phyloP scores from a whole-genome alignment of 2,113 vertebrate species.

The Saguinus imperator region DNA sequence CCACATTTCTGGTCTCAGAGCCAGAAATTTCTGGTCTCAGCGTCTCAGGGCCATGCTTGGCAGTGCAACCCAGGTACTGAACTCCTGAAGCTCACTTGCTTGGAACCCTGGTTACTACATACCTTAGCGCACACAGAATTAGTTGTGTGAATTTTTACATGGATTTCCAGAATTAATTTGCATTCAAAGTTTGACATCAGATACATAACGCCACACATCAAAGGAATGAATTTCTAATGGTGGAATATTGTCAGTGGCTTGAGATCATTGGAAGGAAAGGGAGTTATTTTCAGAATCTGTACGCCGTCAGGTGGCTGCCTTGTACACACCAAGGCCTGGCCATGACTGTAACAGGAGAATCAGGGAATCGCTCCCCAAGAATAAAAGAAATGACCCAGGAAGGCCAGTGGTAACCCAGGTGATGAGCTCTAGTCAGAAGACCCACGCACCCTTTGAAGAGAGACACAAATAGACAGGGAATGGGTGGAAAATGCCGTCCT shows the following conservation, averaged over 20 bases:
- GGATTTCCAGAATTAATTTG: not conserved
- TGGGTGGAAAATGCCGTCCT: not conserved
- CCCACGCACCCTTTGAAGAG: not conserved
- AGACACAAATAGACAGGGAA: not conserved
- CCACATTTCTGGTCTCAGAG: not conserved
- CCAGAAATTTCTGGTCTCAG: too few species aligned
- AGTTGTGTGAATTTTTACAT: not conserved
- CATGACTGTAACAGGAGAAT: too few species aligned
- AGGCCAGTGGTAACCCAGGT: not conserved
- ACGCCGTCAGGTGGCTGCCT: fast-evolving
- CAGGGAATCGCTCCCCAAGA: fast-evolving
- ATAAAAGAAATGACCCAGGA: not conserved
- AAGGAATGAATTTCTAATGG: not conserved
- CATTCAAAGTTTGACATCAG: too few species aligned
- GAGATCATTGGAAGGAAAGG: not conserved
- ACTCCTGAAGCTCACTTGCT: not conserved
- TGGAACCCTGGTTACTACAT: too few species aligned
- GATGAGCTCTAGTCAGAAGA: not conserved
- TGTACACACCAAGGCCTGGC: not conserved
- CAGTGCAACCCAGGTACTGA: not conserved
- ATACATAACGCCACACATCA: not conserved
- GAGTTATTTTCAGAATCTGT: not conserved
- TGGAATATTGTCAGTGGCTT: not conserved
- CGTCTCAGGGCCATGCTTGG: not conserved
- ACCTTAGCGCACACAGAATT: not conserved